Evolutionary conservation across 2,888 invertebrate species (phyloP).

Genomic region (Epicampocera succincta): DNA sequence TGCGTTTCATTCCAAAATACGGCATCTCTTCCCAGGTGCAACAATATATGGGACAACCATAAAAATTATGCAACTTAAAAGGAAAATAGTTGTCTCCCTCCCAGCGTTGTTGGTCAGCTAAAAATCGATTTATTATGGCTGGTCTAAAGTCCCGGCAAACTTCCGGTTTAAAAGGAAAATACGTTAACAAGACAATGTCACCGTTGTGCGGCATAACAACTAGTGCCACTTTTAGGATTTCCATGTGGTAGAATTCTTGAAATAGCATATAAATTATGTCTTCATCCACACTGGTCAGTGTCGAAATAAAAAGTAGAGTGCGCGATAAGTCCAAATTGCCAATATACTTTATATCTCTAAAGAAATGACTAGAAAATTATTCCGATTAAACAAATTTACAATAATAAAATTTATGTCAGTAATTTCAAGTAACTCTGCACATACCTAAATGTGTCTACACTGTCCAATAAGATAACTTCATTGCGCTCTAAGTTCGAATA

Average conservation of each 20-base stretch:
- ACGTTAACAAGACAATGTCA: conserved; percentile 73
- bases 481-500: conserved; percentile 4
- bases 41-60: conserved; percentile 75
- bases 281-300: conserved; percentile 16
- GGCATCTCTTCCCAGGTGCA: conserved; percentile 77
- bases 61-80: conserved; percentile 72
- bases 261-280: conserved; percentile 66
- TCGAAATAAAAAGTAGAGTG: conserved; percentile 36
- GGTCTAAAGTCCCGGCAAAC: conserved; percentile 72
- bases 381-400: background rate
- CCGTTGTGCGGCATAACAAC: conserved; percentile 48
- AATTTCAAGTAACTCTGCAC: too few species aligned
- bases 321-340: conserved; percentile 36
- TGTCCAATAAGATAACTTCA: conserved; percentile 47
- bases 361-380: conserved; percentile 34
- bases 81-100: conserved; percentile 70
- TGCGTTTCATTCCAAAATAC: conserved; percentile 70
- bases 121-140: conserved; percentile 73
- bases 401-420: background rate
- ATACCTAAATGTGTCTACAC: conserved; percentile 26
- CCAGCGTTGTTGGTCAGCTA: conserved; percentile 66
- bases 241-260: conserved; percentile 71
- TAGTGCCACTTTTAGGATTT: conserved; percentile 73
- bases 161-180: conserved; percentile 73
- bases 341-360: background rate